A percentile compares a stretch with the other conserved stretches of the same genome.
These are phyloP conservation scores for Lithophane leautieri DNA, from an alignment of 2,888 invertebrate species.

Conservation along the genomic window DNA sequence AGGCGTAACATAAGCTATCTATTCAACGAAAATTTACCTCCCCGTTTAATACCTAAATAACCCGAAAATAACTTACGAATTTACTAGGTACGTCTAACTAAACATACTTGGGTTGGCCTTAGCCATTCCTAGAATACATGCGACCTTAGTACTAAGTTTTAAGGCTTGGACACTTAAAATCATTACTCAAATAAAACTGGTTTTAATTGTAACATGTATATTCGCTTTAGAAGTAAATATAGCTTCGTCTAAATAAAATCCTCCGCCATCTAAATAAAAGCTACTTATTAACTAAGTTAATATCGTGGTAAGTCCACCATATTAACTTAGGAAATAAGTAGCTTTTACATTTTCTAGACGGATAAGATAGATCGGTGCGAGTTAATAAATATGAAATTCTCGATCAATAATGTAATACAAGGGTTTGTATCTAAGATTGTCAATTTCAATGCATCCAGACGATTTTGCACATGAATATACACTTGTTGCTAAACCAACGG, in stretches of 20 bases:
- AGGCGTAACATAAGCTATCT: conserved; percentile 3
- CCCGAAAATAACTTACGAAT: conserved; percentile 28
- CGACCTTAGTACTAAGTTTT: conserved; percentile 31
- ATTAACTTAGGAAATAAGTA: neutral
- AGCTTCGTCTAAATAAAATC: neutral
- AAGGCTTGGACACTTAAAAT: conserved; percentile 5
- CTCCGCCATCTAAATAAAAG: no score
- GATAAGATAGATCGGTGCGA: neutral
- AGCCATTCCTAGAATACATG: conserved; percentile 35
- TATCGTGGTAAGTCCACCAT: neutral
- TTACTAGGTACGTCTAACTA: neutral
- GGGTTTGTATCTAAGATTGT: neutral
- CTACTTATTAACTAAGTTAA: no score
- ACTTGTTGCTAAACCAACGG: neutral
- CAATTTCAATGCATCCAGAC: neutral
- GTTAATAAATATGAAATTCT: neutral
- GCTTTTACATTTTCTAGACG: neutral
- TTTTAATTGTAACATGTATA: conserved; percentile 22
- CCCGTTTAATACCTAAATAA: neutral
- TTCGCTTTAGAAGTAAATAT: conserved; percentile 1
- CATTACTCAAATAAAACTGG: conserved; percentile 14
- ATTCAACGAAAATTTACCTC: conserved; percentile 4
- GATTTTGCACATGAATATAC: neutral
- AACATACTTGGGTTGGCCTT: conserved; percentile 15
- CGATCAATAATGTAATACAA: neutral